A percentile compares a stretch with the other conserved stretches of the same genome.
phyloP scores from a whole-genome alignment of 1,140 invertebrate species.

The Bombus breviceps region DNA sequence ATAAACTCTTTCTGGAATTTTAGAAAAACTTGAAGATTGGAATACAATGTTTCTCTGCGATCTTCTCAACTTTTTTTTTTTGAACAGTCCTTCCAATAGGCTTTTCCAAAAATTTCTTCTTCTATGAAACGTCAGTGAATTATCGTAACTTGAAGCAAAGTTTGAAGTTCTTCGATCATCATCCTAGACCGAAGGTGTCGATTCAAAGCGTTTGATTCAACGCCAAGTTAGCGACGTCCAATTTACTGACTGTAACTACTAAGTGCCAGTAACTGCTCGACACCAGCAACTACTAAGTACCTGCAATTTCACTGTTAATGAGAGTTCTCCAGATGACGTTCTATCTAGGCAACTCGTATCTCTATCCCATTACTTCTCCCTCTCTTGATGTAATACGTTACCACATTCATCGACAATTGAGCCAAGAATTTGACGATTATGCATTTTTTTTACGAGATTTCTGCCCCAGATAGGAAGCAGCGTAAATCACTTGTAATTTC shows the following conservation, averaged over 20 bases:
- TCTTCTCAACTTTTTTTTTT: too few species aligned
- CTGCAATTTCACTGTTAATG: conserved; percentile 37
- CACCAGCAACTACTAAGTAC: conserved; percentile 26
- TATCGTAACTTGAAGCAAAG: neutral
- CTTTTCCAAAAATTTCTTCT: too few species aligned
- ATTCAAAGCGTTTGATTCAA: neutral
- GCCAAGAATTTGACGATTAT: too few species aligned
- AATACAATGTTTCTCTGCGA: too few species aligned
- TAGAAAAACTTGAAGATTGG: too few species aligned
- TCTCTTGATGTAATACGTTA: neutral
- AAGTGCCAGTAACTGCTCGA: conserved; percentile 15
- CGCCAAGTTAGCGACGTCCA: conserved; percentile 12
- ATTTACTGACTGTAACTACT: conserved; percentile 41
- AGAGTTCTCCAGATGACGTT: conserved; percentile 25
- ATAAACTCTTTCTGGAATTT: neutral
- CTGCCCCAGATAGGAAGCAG: too few species aligned
- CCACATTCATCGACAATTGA: neutral
- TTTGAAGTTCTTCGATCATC: neutral
- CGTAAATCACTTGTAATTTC: neutral
- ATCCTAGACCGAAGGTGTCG: neutral
- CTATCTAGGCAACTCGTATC: too few species aligned
- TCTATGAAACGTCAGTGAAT: too few species aligned
- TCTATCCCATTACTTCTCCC: too few species aligned
- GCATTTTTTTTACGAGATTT: too few species aligned
- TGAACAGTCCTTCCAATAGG: too few species aligned